Evolutionary conservation across 2,113 vertebrate species (phyloP).

Genomic region (Chroicocephalus ridibundus): DNA sequence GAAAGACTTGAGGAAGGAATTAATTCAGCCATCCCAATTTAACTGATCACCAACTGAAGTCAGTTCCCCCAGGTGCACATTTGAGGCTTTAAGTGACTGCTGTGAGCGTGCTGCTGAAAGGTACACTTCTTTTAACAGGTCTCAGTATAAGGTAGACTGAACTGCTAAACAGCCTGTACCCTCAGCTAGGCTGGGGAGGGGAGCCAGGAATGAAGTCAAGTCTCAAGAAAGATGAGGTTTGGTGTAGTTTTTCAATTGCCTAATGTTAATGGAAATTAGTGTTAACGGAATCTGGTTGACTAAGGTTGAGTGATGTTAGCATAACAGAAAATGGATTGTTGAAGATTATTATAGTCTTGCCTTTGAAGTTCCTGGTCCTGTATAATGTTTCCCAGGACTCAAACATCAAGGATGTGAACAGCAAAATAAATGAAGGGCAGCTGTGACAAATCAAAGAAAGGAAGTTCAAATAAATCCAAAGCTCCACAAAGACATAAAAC

Average conservation of each 20-base stretch:
- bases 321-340: background rate
- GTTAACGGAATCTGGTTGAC: background rate
- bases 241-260: background rate
- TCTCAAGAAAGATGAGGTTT: background rate
- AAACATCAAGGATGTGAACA: background rate
- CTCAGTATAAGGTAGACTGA: background rate
- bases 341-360: background rate
- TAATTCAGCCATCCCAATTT: background rate
- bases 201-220: background rate
- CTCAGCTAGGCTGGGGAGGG: background rate
- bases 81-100: background rate
- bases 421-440: constrained; percentile 2
- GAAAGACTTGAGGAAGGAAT: background rate
- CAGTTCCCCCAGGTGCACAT: background rate
- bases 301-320: background rate
- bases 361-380: constrained; percentile 10
- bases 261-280: background rate
- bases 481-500: background rate
- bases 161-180: background rate
- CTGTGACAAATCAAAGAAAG: constrained; percentile 9
- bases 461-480: background rate
- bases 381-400: background rate
- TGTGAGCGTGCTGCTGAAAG: background rate
- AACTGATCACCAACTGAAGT: background rate
- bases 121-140: background rate